phyloP scores from a whole-genome alignment of 1,140 invertebrate species.

The Calliopsis andreniformis region DNA sequence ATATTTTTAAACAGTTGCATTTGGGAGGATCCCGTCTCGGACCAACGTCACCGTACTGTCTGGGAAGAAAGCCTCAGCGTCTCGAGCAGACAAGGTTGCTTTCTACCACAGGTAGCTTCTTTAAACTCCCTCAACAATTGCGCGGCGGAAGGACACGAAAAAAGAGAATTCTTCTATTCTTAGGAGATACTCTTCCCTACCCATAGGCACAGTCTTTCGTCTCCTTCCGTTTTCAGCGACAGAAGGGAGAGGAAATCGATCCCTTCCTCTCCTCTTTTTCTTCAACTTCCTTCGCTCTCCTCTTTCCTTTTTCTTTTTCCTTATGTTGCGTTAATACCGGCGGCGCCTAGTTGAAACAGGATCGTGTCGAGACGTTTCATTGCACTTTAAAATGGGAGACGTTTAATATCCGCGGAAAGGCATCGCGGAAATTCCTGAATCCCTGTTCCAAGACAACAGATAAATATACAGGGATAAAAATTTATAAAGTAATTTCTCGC shows the following conservation, averaged over 20 bases:
- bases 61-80: neutral
- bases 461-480: constrained; percentile 7
- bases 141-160: constrained; percentile 57
- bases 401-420: neutral
- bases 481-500: neutral
- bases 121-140: constrained; percentile 45
- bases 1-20: constrained; percentile 53
- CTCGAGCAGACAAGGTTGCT: neutral
- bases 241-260: constrained; percentile 28
- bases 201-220: constrained; percentile 1
- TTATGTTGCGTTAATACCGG: neutral
- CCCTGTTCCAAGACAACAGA: neutral
- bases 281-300: neutral
- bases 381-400: neutral
- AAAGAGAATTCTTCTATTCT: constrained; percentile 74
- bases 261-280: neutral
- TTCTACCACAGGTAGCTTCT: neutral
- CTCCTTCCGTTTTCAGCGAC: neutral
- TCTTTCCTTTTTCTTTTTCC: constrained; percentile 14
- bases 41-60: constrained; percentile 4
- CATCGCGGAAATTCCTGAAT: constrained; percentile 13
- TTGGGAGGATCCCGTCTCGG: constrained; percentile 1
- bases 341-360: neutral
- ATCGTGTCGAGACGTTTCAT: neutral
- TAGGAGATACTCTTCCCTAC: constrained; percentile 65